A percentile compares a stretch with the other conserved stretches of the same genome.
phyloP scores from a whole-genome alignment of 2,113 vertebrate species.

The Sturnus vulgaris region DNA sequence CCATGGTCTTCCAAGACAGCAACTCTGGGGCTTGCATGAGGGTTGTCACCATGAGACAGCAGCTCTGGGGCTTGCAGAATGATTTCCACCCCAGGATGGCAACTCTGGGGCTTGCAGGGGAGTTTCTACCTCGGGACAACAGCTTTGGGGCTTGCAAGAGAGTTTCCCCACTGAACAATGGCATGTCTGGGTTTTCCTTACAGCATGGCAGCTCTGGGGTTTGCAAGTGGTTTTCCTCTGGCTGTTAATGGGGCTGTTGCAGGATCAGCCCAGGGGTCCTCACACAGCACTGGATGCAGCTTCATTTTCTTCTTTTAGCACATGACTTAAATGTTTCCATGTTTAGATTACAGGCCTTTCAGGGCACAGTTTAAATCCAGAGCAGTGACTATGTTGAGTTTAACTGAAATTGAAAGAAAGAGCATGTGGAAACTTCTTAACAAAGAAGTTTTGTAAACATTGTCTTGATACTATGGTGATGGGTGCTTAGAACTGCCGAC shows the following conservation, averaged over 20 bases:
- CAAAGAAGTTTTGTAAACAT: constrained; percentile 43
- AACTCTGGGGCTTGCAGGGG: not conserved
- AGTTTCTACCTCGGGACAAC: not conserved
- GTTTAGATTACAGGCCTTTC: constrained; percentile 38
- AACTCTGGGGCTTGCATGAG: not conserved
- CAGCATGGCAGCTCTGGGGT: not conserved
- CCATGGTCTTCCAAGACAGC: not conserved
- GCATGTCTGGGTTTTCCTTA: not conserved
- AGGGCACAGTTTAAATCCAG: constrained; percentile 8
- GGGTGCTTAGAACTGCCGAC: not conserved
- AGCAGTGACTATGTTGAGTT: not conserved
- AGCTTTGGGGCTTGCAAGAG: not conserved
- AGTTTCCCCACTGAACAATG: not conserved
- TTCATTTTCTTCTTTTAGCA: not conserved
- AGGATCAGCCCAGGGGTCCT: not conserved
- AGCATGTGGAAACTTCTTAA: constrained; percentile 5
- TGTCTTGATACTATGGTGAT: constrained; percentile 31
- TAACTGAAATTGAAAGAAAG: constrained; percentile 32
- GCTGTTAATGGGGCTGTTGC: accelerated
- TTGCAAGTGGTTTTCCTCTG: not conserved
- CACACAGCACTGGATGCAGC: not conserved
- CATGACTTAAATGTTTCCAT: constrained; percentile 29
- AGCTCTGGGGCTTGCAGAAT: not conserved
- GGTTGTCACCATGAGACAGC: not conserved
- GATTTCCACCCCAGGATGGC: not conserved